Conservation (phyloP, 2,113 vertebrate species). For the Gorsachius goisagi region DNA sequence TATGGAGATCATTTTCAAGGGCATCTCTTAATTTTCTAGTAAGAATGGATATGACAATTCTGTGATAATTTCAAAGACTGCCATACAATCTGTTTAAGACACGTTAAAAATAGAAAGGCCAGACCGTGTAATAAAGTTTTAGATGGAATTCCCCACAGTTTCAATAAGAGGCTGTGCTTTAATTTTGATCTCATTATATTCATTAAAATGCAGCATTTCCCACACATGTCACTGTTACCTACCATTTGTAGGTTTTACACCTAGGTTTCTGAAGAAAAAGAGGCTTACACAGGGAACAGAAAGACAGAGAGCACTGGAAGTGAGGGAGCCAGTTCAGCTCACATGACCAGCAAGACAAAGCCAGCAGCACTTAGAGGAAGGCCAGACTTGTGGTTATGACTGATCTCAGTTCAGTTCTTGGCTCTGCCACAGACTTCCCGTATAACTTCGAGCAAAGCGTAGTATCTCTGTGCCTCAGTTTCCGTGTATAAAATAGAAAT, state of each 20-base stretch:
- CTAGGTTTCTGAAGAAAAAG: neutral
- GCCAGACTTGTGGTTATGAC: conserved; percentile 22
- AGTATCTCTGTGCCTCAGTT: neutral
- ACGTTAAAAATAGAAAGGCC: neutral
- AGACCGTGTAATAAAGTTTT: neutral
- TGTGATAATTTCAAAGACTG: neutral
- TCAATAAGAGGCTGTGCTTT: neutral
- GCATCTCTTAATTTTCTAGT: neutral
- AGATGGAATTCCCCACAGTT: neutral
- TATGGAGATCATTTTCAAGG: neutral
- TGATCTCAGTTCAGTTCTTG: conserved; percentile 21
- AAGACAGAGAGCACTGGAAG: neutral
- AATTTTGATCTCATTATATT: neutral
- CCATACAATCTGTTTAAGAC: neutral
- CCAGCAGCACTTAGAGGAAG: conserved; percentile 10
- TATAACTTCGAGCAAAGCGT: neutral
- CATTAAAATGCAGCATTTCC: neutral
- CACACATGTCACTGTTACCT: neutral
- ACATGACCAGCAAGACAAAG: conserved; percentile 29
- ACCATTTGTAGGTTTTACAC: neutral
- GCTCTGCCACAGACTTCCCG: conserved; percentile 38
- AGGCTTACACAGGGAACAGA: neutral
- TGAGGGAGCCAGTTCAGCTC: neutral
- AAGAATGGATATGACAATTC: neutral
- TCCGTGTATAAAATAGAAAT: neutral